Conservation (phyloP, 2,113 vertebrate species). For the Seriola rivoliana region DNA sequence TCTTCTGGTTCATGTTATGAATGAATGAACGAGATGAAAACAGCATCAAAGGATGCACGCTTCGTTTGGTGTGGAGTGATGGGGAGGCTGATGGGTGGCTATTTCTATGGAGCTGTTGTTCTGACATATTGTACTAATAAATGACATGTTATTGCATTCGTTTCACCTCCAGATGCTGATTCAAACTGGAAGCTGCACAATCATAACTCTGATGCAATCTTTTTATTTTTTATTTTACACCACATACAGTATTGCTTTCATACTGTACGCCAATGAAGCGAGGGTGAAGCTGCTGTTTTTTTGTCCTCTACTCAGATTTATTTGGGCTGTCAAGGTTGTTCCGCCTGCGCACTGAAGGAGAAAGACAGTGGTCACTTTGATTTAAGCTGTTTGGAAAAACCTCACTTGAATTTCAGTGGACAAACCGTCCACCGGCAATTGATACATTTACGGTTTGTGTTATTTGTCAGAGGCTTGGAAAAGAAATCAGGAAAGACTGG, state of each 20-base stretch:
- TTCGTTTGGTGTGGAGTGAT: background rate
- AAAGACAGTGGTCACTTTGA: constrained; percentile 42
- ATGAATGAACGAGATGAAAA: constrained; percentile 40
- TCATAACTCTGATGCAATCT: background rate
- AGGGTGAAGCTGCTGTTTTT: constrained; percentile 26
- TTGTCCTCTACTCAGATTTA: constrained; percentile 47
- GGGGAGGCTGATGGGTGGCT: background rate
- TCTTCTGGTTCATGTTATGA: constrained; percentile 37
- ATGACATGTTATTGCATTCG: constrained; percentile 6
- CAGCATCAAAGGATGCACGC: constrained; percentile 6
- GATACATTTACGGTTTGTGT: background rate
- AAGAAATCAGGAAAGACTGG: background rate
- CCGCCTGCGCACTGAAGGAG: constrained; percentile 10
- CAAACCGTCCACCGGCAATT: constrained; percentile 20
- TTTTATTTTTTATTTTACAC: no score
- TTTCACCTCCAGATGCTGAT: background rate
- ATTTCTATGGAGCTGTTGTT: background rate
- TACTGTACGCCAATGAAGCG: background rate
- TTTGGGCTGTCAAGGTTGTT: constrained; percentile 40
- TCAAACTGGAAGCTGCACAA: background rate
- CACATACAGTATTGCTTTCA: background rate
- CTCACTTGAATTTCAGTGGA: constrained; percentile 19
- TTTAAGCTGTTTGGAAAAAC: constrained; percentile 20
- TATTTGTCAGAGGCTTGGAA: background rate
- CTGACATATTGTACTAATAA: background rate